phyloP scores from a whole-genome alignment of 2,888 invertebrate genomes.

The Melinaea menophilus region DNA sequence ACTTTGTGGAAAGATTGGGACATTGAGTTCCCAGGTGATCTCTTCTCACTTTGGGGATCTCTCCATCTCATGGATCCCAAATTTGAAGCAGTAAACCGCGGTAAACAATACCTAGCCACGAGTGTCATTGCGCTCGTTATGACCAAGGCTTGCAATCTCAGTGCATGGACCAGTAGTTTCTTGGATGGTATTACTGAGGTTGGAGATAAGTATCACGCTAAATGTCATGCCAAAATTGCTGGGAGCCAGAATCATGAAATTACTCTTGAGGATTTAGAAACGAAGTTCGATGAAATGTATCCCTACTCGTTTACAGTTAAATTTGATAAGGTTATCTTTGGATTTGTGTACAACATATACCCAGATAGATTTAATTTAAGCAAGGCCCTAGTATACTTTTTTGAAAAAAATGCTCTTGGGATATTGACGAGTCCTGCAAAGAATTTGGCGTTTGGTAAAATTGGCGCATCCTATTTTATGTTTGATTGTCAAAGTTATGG shows the following conservation, averaged over 20 bases:
- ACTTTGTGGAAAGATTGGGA: conserved; percentile 82
- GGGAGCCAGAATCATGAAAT: conserved; percentile 75
- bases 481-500: conserved; percentile 82
- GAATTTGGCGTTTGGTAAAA: conserved; percentile 74
- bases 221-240: conserved; percentile 67
- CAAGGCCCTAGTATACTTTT: conserved; percentile 79
- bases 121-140: conserved; percentile 79
- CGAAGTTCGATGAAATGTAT: conserved; percentile 73
- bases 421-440: conserved; percentile 75
- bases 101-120: conserved; percentile 81
- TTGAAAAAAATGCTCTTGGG: conserved; percentile 73
- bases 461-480: conserved; percentile 80
- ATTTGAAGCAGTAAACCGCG: conserved; percentile 75
- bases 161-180: conserved; percentile 80
- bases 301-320: conserved; percentile 78
- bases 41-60: conserved; percentile 83
- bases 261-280: conserved; percentile 74
- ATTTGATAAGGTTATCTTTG: conserved; percentile 77
- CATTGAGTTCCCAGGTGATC: conserved; percentile 81
- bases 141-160: conserved; percentile 77
- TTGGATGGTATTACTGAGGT: conserved; percentile 79
- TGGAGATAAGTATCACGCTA: conserved; percentile 77
- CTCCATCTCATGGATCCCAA: conserved; percentile 78
- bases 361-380: conserved; percentile 80
- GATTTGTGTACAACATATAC: conserved; percentile 78